Conservation (phyloP, 2,797 vertebrate species). For the Intellagama lesueurii region DNA sequence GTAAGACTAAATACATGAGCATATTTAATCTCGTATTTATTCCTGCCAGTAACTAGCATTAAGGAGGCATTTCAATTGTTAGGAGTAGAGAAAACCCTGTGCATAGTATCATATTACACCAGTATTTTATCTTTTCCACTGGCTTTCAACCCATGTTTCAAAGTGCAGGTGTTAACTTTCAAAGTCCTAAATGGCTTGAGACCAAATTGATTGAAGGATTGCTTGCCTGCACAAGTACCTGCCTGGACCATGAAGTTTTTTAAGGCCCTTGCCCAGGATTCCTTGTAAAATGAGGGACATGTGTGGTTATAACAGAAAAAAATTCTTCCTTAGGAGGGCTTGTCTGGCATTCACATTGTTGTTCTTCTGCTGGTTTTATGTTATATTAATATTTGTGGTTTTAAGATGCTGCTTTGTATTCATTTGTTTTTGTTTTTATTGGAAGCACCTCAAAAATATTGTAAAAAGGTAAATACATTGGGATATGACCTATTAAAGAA, state of each 20-base stretch:
- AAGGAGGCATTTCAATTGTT: no score
- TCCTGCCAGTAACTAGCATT: no score
- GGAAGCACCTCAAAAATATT: background rate
- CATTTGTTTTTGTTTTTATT: slow-evolving; percentile 1
- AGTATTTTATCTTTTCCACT: no score
- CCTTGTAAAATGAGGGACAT: no score
- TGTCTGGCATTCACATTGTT: background rate
- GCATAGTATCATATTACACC: no score
- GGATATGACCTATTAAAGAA: no score
- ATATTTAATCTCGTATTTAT: no score
- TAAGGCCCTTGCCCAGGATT: background rate
- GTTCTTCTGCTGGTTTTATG: background rate
- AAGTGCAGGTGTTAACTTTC: background rate
- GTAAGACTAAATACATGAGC: no score
- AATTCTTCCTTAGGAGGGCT: background rate
- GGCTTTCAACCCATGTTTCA: no score
- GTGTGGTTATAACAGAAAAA: background rate
- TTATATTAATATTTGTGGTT: background rate
- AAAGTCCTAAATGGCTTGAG: background rate
- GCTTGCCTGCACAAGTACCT: background rate
- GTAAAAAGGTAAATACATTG: background rate
- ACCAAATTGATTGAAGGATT: background rate
- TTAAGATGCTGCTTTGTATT: background rate
- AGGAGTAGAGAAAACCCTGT: no score
- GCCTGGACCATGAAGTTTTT: background rate